Percentiles rank a stretch among this genome's conserved stretches.
Evolutionary conservation across 2,113 vertebrate species (phyloP).

Genomic region (Neolamprologus brichardi): DNA sequence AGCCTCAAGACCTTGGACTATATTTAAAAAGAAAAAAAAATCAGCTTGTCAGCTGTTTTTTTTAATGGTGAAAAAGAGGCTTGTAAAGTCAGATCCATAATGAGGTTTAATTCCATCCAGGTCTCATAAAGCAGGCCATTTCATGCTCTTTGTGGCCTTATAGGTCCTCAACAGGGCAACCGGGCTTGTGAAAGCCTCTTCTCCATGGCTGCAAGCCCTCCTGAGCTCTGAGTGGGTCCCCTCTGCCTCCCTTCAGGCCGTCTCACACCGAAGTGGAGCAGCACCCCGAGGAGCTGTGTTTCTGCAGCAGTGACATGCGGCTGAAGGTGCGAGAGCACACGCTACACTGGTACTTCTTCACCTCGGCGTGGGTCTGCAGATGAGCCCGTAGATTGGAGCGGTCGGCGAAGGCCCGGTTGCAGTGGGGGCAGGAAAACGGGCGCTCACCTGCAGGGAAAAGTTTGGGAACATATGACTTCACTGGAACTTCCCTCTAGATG

Average conservation of each 20-base stretch:
- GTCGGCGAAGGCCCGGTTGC: conserved; percentile 93
- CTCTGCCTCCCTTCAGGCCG: background rate
- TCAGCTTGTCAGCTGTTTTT: conserved; percentile 15
- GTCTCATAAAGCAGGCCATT: conserved; percentile 20
- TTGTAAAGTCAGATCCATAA: conserved; percentile 39
- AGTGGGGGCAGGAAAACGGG: conserved; percentile 93
- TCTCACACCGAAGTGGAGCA: conserved; percentile 70
- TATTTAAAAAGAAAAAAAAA: background rate
- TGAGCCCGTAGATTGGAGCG: conserved; percentile 97
- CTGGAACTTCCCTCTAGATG: background rate
- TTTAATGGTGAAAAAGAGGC: conserved; percentile 22
- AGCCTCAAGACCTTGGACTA: conserved; percentile 24
- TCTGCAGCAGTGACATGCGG: conserved; percentile 94
- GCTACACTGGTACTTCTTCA: conserved; percentile 95
- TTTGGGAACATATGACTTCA: background rate
- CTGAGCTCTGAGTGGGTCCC: conserved; percentile 12
- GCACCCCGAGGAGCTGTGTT: conserved; percentile 88
- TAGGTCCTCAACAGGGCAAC: conserved; percentile 20
- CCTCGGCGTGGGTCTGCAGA: conserved; percentile 93
- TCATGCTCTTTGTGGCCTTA: conserved; percentile 20
- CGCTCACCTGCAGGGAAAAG: conserved; percentile 79
- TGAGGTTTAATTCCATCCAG: conserved; percentile 26
- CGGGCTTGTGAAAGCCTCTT: background rate
- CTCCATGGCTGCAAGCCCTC: background rate
- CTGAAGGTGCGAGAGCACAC: conserved; percentile 93